Evolutionary conservation across 2,797 vertebrate genomes (phyloP).

Genomic region (Sebastiscus tertius): DNA sequence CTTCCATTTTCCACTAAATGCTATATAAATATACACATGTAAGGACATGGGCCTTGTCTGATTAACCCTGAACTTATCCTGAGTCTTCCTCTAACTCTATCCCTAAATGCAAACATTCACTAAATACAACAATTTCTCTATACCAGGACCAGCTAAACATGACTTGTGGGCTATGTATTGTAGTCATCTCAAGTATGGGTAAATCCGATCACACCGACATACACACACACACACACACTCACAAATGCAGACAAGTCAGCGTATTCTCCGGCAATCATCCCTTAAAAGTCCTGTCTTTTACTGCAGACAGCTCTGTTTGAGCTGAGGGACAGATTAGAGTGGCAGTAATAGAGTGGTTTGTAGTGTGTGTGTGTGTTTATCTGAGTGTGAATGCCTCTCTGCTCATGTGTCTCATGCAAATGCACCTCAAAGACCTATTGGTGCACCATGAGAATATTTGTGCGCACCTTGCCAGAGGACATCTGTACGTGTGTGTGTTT

Average conservation of each 20-base stretch:
- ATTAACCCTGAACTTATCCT: neutral
- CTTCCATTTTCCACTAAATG: neutral
- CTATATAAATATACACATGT: neutral
- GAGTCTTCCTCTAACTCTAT: neutral
- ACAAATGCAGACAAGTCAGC: constrained; percentile 4
- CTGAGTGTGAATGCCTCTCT: constrained; percentile 4
- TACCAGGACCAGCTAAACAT: neutral
- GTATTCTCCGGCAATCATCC: neutral
- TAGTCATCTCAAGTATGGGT: neutral
- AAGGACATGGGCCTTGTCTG: neutral
- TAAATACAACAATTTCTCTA: neutral
- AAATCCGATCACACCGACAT: neutral
- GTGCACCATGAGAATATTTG: neutral
- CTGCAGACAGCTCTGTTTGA: constrained; percentile 4
- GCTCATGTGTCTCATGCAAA: constrained; percentile 29
- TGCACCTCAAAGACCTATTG: neutral
- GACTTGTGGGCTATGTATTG: neutral
- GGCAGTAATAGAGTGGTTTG: constrained; percentile 37
- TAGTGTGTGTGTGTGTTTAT: constrained; percentile 16
- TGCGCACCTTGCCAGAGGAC: constrained; percentile 24
- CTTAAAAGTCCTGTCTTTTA: constrained; percentile 27
- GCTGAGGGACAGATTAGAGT: constrained; percentile 31
- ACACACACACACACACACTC: neutral
- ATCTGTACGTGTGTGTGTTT: constrained; percentile 32
- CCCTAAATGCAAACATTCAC: neutral